Conservation (phyloP, 1,140 invertebrate genomes). For the Asobara japonica region DNA sequence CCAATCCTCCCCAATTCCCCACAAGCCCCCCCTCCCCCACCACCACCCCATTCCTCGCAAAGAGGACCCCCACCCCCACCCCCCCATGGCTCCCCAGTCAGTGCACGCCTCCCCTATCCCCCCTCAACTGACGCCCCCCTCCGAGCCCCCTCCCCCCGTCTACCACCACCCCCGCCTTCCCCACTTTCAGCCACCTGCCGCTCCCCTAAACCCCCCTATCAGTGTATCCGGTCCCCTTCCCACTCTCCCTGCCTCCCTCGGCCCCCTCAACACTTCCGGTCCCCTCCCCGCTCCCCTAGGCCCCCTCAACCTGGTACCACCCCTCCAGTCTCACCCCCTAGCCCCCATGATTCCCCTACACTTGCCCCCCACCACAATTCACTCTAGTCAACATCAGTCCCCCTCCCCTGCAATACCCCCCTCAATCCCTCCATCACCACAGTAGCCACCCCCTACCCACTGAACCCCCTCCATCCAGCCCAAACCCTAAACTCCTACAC, state of each 20-base stretch:
- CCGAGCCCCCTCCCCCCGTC: conserved; percentile 9
- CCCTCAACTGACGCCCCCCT: not conserved
- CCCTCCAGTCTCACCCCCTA: conserved; percentile 44
- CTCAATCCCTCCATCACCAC: conserved; percentile 2
- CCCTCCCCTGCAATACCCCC: conserved; percentile 49
- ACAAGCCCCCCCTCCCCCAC: not conserved
- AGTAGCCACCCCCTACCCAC: conserved; percentile 39
- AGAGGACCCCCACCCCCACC: not conserved
- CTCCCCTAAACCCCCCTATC: conserved; percentile 42
- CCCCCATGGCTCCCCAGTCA: not conserved
- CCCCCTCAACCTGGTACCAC: conserved; percentile 43
- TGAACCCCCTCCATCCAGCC: conserved; percentile 25
- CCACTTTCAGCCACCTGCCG: conserved; percentile 45
- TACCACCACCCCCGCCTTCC: conserved; percentile 37
- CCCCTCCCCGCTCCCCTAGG: conserved; percentile 40
- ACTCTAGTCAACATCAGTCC: conserved; percentile 61
- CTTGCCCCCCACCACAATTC: conserved; percentile 53
- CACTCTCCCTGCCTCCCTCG: conserved; percentile 42
- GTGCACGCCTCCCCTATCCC: not conserved
- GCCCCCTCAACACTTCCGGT: conserved; percentile 47
- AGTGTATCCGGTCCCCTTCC: too few species aligned
- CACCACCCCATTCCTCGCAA: not conserved
- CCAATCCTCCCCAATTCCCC: not conserved
- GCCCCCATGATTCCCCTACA: conserved; percentile 55
- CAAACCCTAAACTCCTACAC: conserved; percentile 29